A percentile compares a stretch with the other conserved stretches of the same genome.
phyloP scores from a whole-genome alignment of 2,888 invertebrate genomes.

The Morpho deidamia region DNA sequence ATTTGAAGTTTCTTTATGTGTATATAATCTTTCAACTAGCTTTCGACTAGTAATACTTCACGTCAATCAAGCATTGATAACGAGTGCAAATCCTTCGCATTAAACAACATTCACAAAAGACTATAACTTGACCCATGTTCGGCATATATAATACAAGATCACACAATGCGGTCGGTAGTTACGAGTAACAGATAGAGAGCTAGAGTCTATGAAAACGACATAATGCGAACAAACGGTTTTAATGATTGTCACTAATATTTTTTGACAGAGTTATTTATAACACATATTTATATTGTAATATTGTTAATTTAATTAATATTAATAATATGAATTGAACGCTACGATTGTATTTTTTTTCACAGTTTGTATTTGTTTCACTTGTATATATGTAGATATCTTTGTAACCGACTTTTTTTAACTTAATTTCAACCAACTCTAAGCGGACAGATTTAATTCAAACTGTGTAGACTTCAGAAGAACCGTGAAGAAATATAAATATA shows the following conservation, averaged over 20 bases:
- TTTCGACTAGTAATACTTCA: not conserved
- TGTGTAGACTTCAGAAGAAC: too few species aligned
- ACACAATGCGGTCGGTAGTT: slow-evolving; percentile 23
- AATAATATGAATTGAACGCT: too few species aligned
- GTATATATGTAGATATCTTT: too few species aligned
- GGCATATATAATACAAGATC: slow-evolving; percentile 13
- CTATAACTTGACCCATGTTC: slow-evolving; percentile 9
- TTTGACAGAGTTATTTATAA: too few species aligned
- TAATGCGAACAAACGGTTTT: not conserved
- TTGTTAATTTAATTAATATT: too few species aligned
- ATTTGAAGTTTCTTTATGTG: not conserved
- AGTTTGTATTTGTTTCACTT: too few species aligned
- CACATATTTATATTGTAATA: too few species aligned
- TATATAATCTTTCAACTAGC: not conserved
- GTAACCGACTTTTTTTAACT: too few species aligned
- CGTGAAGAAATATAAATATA: too few species aligned
- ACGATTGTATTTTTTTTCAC: too few species aligned
- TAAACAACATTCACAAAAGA: slow-evolving; percentile 15
- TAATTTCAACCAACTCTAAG: too few species aligned
- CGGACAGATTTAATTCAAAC: too few species aligned
- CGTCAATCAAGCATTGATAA: slow-evolving; percentile 8
- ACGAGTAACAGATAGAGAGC: not conserved
- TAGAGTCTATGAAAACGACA: not conserved
- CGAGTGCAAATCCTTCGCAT: slow-evolving; percentile 12
- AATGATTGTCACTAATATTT: not conserved